Conservation (phyloP, 1,140 invertebrate species). For the Formica selysi region DNA sequence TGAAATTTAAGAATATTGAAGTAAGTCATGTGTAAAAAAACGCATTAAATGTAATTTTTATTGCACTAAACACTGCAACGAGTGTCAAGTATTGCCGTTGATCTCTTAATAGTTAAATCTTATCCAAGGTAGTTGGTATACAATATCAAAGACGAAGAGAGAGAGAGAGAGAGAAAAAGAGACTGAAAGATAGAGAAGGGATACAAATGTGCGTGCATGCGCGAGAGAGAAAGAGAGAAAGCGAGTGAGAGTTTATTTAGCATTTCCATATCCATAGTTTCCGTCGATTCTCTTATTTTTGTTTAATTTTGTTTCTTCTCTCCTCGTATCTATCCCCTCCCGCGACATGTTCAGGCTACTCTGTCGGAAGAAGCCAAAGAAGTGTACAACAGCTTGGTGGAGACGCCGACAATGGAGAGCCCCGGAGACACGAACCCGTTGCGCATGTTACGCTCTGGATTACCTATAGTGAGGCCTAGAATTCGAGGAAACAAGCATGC, state of each 20-base stretch:
- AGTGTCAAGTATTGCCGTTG: neutral
- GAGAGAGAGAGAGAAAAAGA: neutral
- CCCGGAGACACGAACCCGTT: conserved; percentile 89
- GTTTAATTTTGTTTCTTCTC: conserved; percentile 81
- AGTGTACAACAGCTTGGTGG: conserved; percentile 96
- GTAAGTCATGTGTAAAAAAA: neutral
- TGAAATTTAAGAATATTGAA: conserved; percentile 27
- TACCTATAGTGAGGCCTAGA: conserved; percentile 88
- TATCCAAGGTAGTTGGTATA: conserved; percentile 3
- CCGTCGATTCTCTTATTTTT: conserved; percentile 78
- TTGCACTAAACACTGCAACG: neutral
- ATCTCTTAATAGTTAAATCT: neutral
- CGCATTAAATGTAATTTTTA: neutral
- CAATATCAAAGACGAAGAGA: neutral
- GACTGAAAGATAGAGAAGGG: neutral
- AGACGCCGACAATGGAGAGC: conserved; percentile 88
- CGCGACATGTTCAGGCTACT: conserved; percentile 88
- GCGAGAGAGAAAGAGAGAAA: neutral
- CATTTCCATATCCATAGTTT: conserved; percentile 47
- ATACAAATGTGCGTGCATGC: neutral
- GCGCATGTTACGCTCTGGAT: conserved; percentile 90
- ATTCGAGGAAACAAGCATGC: conserved; percentile 88
- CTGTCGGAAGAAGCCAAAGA: conserved; percentile 94
- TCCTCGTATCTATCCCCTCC: conserved; percentile 79
- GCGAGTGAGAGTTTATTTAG: conserved; percentile 19